These are phyloP conservation scores for Galerucella calmariensis DNA, from an alignment of 2,888 invertebrate genomes.

Conservation along the genomic window DNA sequence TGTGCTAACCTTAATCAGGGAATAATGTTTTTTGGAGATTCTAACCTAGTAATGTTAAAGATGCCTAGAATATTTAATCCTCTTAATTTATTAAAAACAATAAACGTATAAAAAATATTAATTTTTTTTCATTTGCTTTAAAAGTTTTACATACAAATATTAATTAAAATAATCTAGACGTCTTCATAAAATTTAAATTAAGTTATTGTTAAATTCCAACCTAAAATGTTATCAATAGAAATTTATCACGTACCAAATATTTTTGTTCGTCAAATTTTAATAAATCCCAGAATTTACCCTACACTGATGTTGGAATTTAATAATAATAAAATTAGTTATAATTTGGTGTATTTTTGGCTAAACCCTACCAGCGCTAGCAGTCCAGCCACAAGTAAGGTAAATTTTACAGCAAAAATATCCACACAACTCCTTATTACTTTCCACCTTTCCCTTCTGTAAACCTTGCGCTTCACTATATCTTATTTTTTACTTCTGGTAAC, in stretches of 20 bases:
- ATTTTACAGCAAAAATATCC: constrained; percentile 20
- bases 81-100: background rate
- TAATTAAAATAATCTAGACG: background rate
- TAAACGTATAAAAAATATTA: too few species aligned
- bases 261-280: too few species aligned
- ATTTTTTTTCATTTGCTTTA: too few species aligned
- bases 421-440: constrained; percentile 26
- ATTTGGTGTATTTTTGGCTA: constrained; percentile 19
- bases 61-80: background rate
- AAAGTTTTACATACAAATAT: background rate
- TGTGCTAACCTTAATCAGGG: background rate
- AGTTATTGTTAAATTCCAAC: constrained; percentile 11
- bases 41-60: background rate
- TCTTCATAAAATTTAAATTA: background rate
- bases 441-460: constrained; percentile 31
- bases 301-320: constrained; percentile 1
- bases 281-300: too few species aligned
- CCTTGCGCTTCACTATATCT: constrained; percentile 29
- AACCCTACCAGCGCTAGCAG: constrained; percentile 23
- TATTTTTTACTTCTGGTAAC: constrained; percentile 16
- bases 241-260: background rate
- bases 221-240: background rate
- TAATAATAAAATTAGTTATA: background rate
- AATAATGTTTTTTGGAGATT: background rate
- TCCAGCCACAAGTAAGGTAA: constrained; percentile 31